Percentiles rank a stretch among this genome's conserved stretches.
These are phyloP conservation scores for Carassius carassius DNA, from an alignment of 2,113 vertebrate genomes.

Conservation along the genomic window DNA sequence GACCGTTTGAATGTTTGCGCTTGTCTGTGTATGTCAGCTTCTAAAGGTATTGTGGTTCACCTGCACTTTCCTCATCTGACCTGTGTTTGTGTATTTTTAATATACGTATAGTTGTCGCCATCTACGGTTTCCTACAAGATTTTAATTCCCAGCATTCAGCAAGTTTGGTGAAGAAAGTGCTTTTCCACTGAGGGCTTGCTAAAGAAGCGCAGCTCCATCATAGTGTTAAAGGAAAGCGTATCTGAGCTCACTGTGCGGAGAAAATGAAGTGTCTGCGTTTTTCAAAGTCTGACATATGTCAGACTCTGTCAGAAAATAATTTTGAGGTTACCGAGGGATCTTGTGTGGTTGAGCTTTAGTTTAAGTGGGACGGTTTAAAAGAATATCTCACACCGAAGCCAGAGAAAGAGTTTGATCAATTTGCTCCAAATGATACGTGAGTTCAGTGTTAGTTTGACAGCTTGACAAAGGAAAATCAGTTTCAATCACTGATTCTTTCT, in stretches of 20 bases:
- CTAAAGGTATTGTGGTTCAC: not conserved
- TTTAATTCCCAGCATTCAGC: not conserved
- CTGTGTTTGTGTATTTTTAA: constrained; percentile 16
- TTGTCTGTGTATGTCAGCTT: not conserved
- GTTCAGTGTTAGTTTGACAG: not conserved
- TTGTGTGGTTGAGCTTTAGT: not conserved
- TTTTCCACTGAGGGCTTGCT: constrained; percentile 2
- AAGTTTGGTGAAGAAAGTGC: constrained; percentile 20
- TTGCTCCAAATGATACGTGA: not conserved
- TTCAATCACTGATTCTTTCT: not conserved
- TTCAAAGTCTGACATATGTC: constrained; percentile 6
- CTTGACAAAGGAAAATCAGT: not conserved
- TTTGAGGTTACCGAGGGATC: not conserved
- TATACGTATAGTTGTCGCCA: not conserved
- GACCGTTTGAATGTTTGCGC: not conserved
- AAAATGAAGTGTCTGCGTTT: constrained; percentile 1
- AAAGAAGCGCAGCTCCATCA: constrained; percentile 8
- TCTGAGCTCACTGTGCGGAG: not conserved
- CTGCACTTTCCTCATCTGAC: not conserved
- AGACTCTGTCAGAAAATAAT: constrained; percentile 3
- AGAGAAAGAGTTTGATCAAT: not conserved
- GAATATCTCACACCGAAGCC: not conserved
- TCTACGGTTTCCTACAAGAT: not conserved
- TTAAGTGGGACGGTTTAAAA: not conserved
- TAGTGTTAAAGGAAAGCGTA: not conserved